A percentile compares a stretch with the other conserved stretches of the same genome.
Evolutionary conservation across 2,113 vertebrate genomes (phyloP).

Genomic region (Cisticola juncidis): DNA sequence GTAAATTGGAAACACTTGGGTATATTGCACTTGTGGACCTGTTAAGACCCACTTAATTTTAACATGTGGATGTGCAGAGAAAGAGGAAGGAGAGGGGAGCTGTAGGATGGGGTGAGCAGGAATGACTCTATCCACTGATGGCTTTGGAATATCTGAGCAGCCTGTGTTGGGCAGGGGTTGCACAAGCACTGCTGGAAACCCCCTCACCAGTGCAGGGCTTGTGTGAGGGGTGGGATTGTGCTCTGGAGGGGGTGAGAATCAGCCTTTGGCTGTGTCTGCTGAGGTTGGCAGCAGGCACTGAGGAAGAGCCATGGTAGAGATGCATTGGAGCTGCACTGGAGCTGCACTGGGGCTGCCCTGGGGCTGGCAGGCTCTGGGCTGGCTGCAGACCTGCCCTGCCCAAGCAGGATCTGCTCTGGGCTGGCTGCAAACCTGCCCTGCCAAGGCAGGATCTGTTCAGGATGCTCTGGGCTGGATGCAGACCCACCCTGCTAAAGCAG

Average conservation of each 20-base stretch:
- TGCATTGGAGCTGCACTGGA: not conserved
- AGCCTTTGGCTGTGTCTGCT: not conserved
- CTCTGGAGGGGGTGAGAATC: rapidly evolving
- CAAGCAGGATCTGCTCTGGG: not conserved
- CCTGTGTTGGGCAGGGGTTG: rapidly evolving
- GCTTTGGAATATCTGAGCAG: not conserved
- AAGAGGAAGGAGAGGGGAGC: not conserved
- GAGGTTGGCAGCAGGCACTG: not conserved
- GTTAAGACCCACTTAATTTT: constrained; percentile 52
- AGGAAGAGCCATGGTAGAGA: not conserved
- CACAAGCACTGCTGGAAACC: not conserved
- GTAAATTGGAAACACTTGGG: constrained; percentile 65
- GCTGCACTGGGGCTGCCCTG: not conserved
- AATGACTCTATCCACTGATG: not conserved
- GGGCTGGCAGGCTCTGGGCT: not conserved
- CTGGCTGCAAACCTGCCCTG: not conserved
- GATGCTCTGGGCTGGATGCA: not conserved
- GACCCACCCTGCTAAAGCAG: not conserved
- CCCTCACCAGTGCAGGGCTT: not conserved
- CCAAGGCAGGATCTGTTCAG: not conserved
- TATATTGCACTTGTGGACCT: constrained; percentile 3
- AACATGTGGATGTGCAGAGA: not conserved
- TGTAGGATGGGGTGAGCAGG: not conserved
- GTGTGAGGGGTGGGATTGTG: not conserved
- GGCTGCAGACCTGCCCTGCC: not conserved